Base-by-base conservation (phyloP, 1,140 invertebrate species). In the Drosophila teissieri region DNA sequence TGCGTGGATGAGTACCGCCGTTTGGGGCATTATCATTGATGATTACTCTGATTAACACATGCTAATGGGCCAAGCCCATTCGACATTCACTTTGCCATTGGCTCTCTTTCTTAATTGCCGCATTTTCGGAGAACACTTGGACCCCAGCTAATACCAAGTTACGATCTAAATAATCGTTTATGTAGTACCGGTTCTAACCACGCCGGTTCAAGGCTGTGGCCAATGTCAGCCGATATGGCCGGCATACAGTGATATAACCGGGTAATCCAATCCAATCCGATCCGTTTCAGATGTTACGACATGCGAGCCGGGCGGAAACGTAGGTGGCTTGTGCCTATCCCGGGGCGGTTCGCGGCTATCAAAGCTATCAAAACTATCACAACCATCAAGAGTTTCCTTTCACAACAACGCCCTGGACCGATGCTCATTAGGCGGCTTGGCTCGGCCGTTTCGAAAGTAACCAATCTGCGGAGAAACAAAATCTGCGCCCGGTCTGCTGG, bases 381-480 rank as follows among this genome's bases (percentile, higher is more conserved):
- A 70, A 55, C 40, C 39, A 68, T 70, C 67, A 12, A 56, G 42
- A 46, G 63, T 85, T 75, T 88, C 82, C 82, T 86, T 88, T 86
- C 82, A 88, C 82, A 83, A 65, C 67, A 72, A 52, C 76, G 75
- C 83, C 82, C 78, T 82, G 79, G 73, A 78, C 79, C 77, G 82
- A 53, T 63, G 75, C 70, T 86, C 83, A 82, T 88, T 86, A 86
- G 83, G 56, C 46, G 39, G 45, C 44, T 58, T 51, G 53, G 36
- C 48, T 53, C 49, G 54, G 54, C 27, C 70, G 48, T 88, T 86
- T 86, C 75, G 82, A 86, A 86, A 86, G 82, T 86, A 62, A 58
- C 55, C 69, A 56, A 78, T 82, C 73, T 45, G 73, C 69, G 63
- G 68, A 17, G 73, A 73, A 83, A 78, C 63, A 68, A 61, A 76